Evolutionary conservation across 2,113 vertebrate species (phyloP), one percentile per base, ranked within the genome.

Genomic region (Pachyramphus minor): DNA sequence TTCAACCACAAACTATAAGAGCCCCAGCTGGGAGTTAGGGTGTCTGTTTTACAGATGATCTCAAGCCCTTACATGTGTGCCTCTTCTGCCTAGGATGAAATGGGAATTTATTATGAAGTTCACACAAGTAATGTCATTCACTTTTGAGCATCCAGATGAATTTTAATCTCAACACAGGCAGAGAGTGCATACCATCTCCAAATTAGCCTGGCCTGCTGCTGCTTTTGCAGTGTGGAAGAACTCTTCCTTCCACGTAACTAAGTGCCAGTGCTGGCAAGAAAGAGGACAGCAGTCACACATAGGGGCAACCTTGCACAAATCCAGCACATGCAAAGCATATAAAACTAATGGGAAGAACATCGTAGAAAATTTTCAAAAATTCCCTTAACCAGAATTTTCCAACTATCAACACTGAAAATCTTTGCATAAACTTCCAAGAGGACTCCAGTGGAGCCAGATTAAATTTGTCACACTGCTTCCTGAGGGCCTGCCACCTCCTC

Each of bases 201-300:
- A 23, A n/a, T 33, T 13, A 52, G 23, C 24, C 49, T 56, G 53
- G 21, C 24, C 21, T 77, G 14, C 28, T 52, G 41, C 17, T 80
- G 42, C 17, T 63, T 76, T 20, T 31, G 17, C 9, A 5, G 25
- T 1, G 3, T 22, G 20, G 39, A 95, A 79, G 67, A 87, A 55
- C 19, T 24, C 16, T 39, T 52, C 47, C 49, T 72, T 45, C 39
- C 35, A 20, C 0, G 0, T 12, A 39, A 49, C 7, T 1, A 30
- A 31, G 45, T 11, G 14, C 8, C 25, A 41, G 28, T 2, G 20
- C 28, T 72, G 25, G n/a, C 47, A 80, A 59, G 42, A 72, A 79
- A 86, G 14, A 73, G 9, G 6, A 74, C 3, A 72, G 37, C 41
- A 71, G 45, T 8, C 56, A 50, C 42, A 33, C 33, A 8, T 0